phyloP scores from a whole-genome alignment of 2,888 invertebrate species.

The Stratiomys singularior region DNA sequence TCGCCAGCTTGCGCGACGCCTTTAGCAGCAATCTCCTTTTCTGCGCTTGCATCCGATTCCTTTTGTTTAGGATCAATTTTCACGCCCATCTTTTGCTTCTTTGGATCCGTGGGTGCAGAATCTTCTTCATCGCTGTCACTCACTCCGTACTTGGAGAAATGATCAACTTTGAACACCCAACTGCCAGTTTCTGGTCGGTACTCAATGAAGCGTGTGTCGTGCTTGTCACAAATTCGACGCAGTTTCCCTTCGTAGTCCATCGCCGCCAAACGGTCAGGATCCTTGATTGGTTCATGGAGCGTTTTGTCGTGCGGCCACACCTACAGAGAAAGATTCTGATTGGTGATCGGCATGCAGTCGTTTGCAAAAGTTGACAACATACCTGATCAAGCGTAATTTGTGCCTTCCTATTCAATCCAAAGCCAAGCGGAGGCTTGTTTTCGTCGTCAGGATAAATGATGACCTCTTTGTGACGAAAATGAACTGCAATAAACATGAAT shows the following conservation, averaged over 20 bases:
- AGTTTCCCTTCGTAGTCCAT: slow-evolving; percentile 90
- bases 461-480: slow-evolving; percentile 93
- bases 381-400: slow-evolving; percentile 93
- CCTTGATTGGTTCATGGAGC: slow-evolving; percentile 80
- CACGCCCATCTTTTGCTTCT: slow-evolving; percentile 61
- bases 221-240: slow-evolving; percentile 83
- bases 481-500: slow-evolving; percentile 69
- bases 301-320: slow-evolving; percentile 90
- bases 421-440: slow-evolving; percentile 87
- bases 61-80: slow-evolving; percentile 46
- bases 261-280: slow-evolving; percentile 77
- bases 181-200: slow-evolving; percentile 95
- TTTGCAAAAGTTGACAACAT: background rate
- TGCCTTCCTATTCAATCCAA: slow-evolving; percentile 89
- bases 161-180: slow-evolving; percentile 95
- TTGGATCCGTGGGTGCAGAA: slow-evolving; percentile 63
- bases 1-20: background rate
- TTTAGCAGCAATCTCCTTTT: background rate
- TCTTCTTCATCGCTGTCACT: slow-evolving; percentile 93
- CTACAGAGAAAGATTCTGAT: slow-evolving; percentile 32
- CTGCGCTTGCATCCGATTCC: background rate
- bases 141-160: slow-evolving; percentile 93
- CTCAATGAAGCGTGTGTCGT: slow-evolving; percentile 92
- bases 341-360: background rate
- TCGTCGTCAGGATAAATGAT: slow-evolving; percentile 93